Conservation (phyloP, 2,888 invertebrate genomes). For the Noctua janthina region DNA sequence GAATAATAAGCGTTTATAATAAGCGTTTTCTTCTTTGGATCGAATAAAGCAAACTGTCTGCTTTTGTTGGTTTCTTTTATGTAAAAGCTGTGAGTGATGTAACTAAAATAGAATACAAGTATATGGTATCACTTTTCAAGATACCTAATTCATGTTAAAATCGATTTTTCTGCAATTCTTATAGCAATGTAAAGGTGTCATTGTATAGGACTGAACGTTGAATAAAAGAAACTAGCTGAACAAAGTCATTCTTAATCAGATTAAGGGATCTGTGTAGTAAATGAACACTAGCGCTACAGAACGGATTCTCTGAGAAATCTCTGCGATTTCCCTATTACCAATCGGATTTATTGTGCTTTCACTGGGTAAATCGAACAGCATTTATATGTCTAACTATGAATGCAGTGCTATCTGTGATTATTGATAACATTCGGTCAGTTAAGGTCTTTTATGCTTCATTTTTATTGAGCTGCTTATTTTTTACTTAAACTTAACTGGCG, state of each 20-base stretch:
- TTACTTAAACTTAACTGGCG: neutral
- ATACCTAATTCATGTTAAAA: neutral
- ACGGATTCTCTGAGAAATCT: slow-evolving; percentile 43
- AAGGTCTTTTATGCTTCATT: neutral
- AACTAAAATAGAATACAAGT: neutral
- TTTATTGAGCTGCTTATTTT: neutral
- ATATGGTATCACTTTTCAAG: neutral
- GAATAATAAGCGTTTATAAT: no score
- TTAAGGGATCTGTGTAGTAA: slow-evolving; percentile 43
- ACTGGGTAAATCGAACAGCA: slow-evolving; percentile 31
- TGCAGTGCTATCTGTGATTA: neutral
- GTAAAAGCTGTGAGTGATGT: neutral
- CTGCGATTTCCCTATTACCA: slow-evolving; percentile 38
- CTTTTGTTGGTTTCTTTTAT: neutral
- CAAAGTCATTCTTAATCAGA: slow-evolving; percentile 38
- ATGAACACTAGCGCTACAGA: slow-evolving; percentile 31
- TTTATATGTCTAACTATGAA: slow-evolving; percentile 26
- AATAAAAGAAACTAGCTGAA: slow-evolving; percentile 17
- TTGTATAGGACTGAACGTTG: neutral
- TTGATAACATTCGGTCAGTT: neutral
- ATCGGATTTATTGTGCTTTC: slow-evolving; percentile 42
- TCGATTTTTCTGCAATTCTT: neutral
- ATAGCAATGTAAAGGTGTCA: neutral
- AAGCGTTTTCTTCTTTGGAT: neutral
- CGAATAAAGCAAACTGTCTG: neutral